These are phyloP conservation scores for Nycticryphes semicollaris DNA, from an alignment of 2,113 vertebrate species.

Conservation along the genomic window DNA sequence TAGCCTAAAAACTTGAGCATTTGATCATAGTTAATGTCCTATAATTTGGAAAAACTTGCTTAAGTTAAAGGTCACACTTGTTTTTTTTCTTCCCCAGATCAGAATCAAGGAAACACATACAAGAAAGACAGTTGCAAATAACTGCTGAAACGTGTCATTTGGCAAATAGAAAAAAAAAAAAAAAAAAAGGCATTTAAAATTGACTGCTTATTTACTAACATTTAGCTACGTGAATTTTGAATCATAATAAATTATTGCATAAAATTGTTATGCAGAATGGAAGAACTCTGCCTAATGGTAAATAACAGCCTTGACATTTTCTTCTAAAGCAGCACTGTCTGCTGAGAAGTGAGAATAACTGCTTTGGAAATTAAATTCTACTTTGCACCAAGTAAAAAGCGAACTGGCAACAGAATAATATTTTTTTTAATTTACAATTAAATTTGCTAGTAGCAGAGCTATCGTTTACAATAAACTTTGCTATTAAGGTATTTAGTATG, in stretches of 20 bases:
- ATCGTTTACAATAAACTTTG: neutral
- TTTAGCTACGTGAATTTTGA: neutral
- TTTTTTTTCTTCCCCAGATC: neutral
- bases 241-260: neutral
- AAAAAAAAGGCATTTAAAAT: neutral
- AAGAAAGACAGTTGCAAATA: neutral
- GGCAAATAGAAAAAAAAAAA: neutral
- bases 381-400: neutral
- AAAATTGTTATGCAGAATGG: neutral
- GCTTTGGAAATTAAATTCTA: neutral
- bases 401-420: neutral
- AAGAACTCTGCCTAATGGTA: neutral
- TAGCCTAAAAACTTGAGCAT: neutral
- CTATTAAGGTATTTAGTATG: neutral
- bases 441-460: neutral
- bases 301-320: neutral
- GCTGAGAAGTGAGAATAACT: neutral
- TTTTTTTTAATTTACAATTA: neutral
- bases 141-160: neutral
- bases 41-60: neutral
- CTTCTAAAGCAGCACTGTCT: neutral
- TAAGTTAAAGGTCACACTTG: neutral
- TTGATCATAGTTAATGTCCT: neutral
- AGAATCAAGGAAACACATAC: neutral
- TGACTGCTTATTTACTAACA: neutral